Evolutionary conservation across 2,113 vertebrate species (phyloP), one percentile per base, ranked within the genome.

Genomic region (Epinephelus moara): DNA sequence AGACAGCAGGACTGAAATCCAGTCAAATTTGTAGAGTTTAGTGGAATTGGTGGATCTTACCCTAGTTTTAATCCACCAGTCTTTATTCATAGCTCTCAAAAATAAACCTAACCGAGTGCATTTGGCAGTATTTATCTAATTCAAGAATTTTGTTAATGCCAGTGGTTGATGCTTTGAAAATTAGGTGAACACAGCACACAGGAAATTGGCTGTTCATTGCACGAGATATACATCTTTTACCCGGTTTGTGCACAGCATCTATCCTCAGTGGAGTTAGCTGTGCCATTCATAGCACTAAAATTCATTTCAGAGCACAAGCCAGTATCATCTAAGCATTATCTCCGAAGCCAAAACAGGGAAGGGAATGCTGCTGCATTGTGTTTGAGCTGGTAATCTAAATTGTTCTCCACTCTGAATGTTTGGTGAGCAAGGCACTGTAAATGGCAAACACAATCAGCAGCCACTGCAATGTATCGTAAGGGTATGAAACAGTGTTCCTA

Each of bases 361-460:
- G 53, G 50, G 60, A 56, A 66, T 45, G 55, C 17, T 53, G 72
- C 62, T 21, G 75, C 75, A 19, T 74, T 71, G 82, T 75, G 67
- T 73, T 82, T 73, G 70, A 73, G 71, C 62, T 81, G 61, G 50
- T 60, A 69, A 80, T 73, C 61, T 76, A 61, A 72, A 82, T 82
- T 60, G 74, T 55, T 85, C 76, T 79, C 37, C 59, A 50, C 25
- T 45, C 23, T 45, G 49, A 69, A 57, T 72, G 47, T 80, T 68
- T 49, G 42, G 37, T 50, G 70, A 79, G 40, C 55, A 25, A 70
- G 21, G 25, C 69, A 14, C 42, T 75, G 72, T 45, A 59, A 80
- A 68, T 4, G 62, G 67, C 18, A 77, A 77, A 53, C 18, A 77
- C 7, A 61, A 49, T 72, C 68, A 76, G 1, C 72, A 82, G 50